Conservation (phyloP, 2,797 vertebrate species). For the Okamejei kenojei region DNA sequence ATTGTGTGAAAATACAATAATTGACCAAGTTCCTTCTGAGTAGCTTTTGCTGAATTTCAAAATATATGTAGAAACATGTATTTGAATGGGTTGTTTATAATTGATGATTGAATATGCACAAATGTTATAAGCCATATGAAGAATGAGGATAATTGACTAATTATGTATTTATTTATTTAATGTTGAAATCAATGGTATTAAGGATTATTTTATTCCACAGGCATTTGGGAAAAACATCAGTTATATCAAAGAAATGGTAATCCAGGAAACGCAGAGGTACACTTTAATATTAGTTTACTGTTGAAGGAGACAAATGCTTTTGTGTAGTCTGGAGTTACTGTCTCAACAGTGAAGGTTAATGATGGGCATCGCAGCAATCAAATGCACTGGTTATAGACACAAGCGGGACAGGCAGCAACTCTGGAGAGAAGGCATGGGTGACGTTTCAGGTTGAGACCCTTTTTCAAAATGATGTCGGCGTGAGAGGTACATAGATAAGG, state of each 20-base stretch:
- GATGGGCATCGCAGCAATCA: not conserved
- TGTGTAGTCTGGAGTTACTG: not conserved
- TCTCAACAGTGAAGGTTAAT: not conserved
- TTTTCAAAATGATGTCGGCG: too few relatives aligned
- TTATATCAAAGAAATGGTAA: not conserved
- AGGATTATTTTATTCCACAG: constrained; percentile 1
- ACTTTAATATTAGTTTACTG: not conserved
- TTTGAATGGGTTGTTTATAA: not conserved
- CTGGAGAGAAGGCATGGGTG: too few relatives aligned
- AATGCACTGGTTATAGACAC: too few relatives aligned
- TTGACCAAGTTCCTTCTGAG: not conserved
- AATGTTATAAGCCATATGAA: not conserved
- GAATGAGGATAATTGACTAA: not conserved
- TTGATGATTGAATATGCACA: not conserved
- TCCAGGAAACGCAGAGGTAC: constrained; percentile 8
- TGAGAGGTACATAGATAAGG: too few relatives aligned
- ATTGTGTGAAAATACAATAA: not conserved
- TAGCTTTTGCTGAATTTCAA: not conserved
- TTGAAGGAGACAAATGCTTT: not conserved
- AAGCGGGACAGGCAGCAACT: too few relatives aligned
- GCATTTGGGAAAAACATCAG: constrained; percentile 18
- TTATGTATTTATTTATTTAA: not conserved
- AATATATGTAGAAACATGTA: not conserved
- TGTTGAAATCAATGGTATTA: too few relatives aligned
- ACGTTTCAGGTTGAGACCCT: too few relatives aligned